Conservation (phyloP, 2,113 vertebrate genomes). For the Odontesthes bonariensis region DNA sequence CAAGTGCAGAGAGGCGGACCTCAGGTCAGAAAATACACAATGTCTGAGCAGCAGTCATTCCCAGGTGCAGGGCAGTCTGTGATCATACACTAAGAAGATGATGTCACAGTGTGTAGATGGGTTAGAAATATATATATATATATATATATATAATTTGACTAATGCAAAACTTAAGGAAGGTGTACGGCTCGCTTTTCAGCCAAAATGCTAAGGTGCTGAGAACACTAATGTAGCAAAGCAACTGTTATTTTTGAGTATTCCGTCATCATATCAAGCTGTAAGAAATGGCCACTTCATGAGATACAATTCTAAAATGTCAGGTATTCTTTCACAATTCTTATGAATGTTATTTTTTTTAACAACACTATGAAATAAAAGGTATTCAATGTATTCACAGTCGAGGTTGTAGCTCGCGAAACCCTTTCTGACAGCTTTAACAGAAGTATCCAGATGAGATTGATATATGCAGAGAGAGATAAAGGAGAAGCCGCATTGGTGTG, state of each 20-base stretch:
- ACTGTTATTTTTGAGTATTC: not conserved
- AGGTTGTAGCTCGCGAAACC: too few relatives aligned
- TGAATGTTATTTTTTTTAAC: too few relatives aligned
- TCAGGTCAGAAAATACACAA: not conserved
- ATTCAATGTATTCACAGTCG: too few relatives aligned
- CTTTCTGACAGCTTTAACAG: too few relatives aligned
- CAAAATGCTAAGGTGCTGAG: too few relatives aligned
- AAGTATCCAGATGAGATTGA: not conserved
- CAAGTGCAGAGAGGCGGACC: not conserved
- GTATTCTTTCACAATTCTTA: too few relatives aligned
- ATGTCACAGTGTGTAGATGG: not conserved
- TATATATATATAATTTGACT: too few relatives aligned
- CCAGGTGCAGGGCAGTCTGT: not conserved
- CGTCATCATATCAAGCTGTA: not conserved
- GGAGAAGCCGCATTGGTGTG: not conserved
- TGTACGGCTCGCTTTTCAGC: too few relatives aligned
- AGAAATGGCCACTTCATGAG: not conserved
- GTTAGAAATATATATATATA: too few relatives aligned
- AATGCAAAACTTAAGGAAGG: too few relatives aligned
- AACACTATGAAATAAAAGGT: too few relatives aligned
- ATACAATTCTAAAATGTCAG: not conserved
- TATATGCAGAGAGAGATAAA: not conserved
- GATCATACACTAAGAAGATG: not conserved
- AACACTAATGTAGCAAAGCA: not conserved
- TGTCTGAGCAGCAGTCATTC: not conserved